Percentiles rank a stretch among this genome's conserved stretches.
phyloP scores from a whole-genome alignment of 2,888 invertebrate species.

The Drosophila ezoana region DNA sequence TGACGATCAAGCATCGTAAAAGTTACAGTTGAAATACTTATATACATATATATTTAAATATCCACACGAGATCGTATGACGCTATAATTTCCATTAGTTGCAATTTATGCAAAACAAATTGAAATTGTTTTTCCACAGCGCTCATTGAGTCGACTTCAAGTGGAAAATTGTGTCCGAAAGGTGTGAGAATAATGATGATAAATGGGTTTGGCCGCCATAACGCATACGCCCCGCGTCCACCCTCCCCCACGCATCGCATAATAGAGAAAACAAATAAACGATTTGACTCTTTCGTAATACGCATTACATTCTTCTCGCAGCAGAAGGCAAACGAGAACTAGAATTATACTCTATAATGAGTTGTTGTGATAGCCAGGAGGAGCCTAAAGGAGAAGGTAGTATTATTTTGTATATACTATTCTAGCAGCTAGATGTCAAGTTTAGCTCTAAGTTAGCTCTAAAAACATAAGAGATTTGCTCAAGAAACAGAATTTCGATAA shows the following conservation, averaged over 20 bases:
- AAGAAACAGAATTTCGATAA: no score
- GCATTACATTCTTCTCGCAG: background rate
- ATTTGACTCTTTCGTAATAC: conserved; percentile 28
- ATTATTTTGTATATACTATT: no score
- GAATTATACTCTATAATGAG: background rate
- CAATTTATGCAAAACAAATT: conserved; percentile 58
- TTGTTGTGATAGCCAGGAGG: no score
- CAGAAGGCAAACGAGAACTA: background rate
- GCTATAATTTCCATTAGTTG: conserved; percentile 22
- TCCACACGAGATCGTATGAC: conserved; percentile 18
- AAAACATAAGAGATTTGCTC: no score
- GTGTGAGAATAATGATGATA: conserved; percentile 41
- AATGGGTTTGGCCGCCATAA: conserved; percentile 45
- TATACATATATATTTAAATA: conserved; percentile 1
- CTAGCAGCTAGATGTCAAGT: no score
- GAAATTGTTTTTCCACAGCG: conserved; percentile 48
- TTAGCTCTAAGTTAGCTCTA: no score
- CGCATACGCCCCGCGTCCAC: conserved; percentile 49
- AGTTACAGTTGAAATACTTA: background rate
- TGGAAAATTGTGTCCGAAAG: conserved; percentile 71
- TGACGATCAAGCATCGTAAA: conserved; percentile 7
- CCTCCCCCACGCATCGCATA: background rate
- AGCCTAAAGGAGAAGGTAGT: no score
- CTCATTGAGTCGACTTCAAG: conserved; percentile 35
- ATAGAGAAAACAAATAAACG: conserved; percentile 23